phyloP scores from a whole-genome alignment of 2,797 vertebrate species.

The Streptopelia turtur region DNA sequence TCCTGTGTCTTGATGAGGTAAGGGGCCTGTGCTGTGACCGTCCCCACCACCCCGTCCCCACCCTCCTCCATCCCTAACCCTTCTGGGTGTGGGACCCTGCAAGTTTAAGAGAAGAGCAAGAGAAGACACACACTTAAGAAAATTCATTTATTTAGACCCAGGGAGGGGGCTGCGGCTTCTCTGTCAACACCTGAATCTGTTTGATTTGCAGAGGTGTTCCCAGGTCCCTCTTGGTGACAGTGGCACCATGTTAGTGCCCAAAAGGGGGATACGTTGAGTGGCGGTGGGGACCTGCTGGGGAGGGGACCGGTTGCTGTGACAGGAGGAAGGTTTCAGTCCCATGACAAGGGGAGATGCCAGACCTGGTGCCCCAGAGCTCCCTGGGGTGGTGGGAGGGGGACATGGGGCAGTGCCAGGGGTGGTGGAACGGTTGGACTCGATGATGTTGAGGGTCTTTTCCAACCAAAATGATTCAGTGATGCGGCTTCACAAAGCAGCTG shows the following conservation, averaged over 20 bases:
- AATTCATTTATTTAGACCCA: not conserved
- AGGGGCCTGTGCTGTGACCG: not conserved
- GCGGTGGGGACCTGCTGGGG: not conserved
- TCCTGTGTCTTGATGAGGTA: accelerated
- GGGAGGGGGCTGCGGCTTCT: accelerated
- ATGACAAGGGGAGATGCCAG: not conserved
- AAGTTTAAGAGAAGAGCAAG: not conserved
- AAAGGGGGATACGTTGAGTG: not conserved
- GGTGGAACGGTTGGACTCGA: no score
- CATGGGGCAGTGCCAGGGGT: no score
- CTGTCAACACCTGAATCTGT: accelerated
- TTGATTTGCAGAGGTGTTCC: not conserved
- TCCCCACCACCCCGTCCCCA: not conserved
- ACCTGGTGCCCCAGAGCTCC: not conserved
- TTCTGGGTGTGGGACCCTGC: accelerated
- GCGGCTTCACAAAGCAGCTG: not conserved
- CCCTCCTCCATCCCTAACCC: not conserved
- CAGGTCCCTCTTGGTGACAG: not conserved
- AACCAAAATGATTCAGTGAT: no score
- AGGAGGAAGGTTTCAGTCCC: not conserved
- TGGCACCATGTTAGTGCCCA: not conserved
- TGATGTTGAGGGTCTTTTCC: no score
- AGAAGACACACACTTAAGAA: not conserved
- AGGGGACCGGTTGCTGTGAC: not conserved
- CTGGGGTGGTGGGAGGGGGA: accelerated